phyloP scores from a whole-genome alignment of 2,113 vertebrate genomes.

The Sclerurus mexicanus region DNA sequence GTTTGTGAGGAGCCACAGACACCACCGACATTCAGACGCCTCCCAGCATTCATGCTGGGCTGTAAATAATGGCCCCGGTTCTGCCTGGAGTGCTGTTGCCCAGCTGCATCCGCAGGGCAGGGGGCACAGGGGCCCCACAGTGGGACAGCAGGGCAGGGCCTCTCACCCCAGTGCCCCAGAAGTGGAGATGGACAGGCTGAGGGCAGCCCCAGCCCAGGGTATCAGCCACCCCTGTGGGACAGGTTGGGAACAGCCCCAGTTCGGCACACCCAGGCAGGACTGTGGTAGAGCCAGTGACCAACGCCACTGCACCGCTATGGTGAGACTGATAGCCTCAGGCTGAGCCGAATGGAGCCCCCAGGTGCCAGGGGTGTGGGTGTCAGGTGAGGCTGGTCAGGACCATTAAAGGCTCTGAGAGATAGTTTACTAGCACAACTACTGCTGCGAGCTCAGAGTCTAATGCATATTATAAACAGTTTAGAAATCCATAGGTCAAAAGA shows the following conservation, averaged over 20 bases:
- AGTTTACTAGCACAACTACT: neutral
- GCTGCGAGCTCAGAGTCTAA: neutral
- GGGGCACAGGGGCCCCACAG: neutral
- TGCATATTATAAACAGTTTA: neutral
- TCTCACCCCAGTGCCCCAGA: neutral
- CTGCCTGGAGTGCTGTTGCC: neutral
- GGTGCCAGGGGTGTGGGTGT: too few species aligned
- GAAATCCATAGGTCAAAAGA: neutral
- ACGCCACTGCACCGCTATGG: too few species aligned
- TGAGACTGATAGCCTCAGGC: neutral
- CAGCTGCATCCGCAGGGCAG: too few species aligned
- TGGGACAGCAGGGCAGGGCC: neutral
- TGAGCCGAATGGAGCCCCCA: neutral
- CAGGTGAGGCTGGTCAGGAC: neutral
- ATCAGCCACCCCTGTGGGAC: neutral
- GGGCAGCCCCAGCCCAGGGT: neutral
- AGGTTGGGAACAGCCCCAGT: neutral
- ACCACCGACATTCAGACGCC: neutral
- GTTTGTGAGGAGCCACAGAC: fast-evolving
- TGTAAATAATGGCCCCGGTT: neutral
- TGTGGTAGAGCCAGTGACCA: neutral
- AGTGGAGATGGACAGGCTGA: neutral
- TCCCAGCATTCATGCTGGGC: fast-evolving
- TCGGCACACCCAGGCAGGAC: neutral
- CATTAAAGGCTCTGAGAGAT: neutral